phyloP scores from a whole-genome alignment of 2,888 invertebrate genomes.

The Hesperia comma region DNA sequence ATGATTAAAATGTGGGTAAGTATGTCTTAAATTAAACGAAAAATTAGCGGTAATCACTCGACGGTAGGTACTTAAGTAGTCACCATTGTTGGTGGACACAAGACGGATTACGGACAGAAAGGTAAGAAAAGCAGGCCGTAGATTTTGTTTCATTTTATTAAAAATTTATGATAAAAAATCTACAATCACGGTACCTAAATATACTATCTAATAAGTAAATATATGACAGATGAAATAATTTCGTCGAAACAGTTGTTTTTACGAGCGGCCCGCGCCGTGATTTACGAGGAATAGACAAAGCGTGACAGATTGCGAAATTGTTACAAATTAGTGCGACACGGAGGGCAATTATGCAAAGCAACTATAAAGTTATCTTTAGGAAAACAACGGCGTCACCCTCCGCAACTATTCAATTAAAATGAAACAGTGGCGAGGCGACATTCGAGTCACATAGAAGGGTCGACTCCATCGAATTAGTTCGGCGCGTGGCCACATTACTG shows the following conservation, averaged over 20 bases:
- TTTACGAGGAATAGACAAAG: slow-evolving; percentile 52
- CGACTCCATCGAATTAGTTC: slow-evolving; percentile 78
- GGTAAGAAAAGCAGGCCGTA: too few relatives aligned
- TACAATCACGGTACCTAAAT: too few relatives aligned
- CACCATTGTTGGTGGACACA: too few relatives aligned
- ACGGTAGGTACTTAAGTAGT: too few relatives aligned
- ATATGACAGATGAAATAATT: slow-evolving; percentile 19
- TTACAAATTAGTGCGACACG: slow-evolving; percentile 75
- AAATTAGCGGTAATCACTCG: too few relatives aligned
- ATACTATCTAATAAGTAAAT: neutral
- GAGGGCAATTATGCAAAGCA: slow-evolving; percentile 79
- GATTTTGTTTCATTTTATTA: neutral
- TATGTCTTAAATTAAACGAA: too few relatives aligned
- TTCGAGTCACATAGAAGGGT: slow-evolving; percentile 78
- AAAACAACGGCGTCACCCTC: slow-evolving; percentile 73
- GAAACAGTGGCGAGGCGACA: slow-evolving; percentile 73
- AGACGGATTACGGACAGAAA: too few relatives aligned
- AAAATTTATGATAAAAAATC: too few relatives aligned
- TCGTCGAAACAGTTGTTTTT: slow-evolving; percentile 46
- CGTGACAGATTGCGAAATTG: slow-evolving; percentile 79
- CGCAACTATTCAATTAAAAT: slow-evolving; percentile 82
- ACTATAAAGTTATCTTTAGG: slow-evolving; percentile 79
- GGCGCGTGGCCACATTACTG: slow-evolving; percentile 83
- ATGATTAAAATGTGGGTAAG: too few relatives aligned
- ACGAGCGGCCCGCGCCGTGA: slow-evolving; percentile 45